These are phyloP conservation scores for Opisthograptis luteolata DNA, from an alignment of 2,888 invertebrate species.

Conservation along the genomic window DNA sequence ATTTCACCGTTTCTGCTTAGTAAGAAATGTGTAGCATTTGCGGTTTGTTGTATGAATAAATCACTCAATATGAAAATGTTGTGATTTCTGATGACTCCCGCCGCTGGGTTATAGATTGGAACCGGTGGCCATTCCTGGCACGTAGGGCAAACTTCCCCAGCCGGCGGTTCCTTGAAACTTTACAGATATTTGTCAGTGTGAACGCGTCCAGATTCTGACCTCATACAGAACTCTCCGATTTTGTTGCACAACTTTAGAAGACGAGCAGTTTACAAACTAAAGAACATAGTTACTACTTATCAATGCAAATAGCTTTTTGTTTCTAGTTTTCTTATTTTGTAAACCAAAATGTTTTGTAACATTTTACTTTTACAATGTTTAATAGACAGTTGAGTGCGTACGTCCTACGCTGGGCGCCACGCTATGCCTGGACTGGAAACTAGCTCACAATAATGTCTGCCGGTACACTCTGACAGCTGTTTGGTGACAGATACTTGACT, in stretches of 20 bases:
- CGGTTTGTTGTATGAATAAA: constrained; percentile 46
- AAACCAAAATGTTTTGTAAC: too few relatives aligned
- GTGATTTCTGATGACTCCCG: constrained; percentile 53
- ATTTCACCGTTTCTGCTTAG: constrained; percentile 34
- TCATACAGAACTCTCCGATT: constrained; percentile 41
- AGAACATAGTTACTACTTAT: constrained; percentile 45
- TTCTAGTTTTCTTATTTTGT: constrained; percentile 46
- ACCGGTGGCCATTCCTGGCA: constrained; percentile 41
- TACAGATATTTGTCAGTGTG: constrained; percentile 47
- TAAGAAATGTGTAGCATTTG: constrained; percentile 28
- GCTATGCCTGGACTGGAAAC: too few relatives aligned
- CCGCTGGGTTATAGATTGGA: constrained; percentile 20
- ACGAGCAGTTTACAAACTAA: constrained; percentile 46
- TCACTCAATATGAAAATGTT: constrained; percentile 58
- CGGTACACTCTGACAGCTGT: too few relatives aligned
- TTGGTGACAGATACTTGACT: too few relatives aligned
- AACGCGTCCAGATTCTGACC: constrained; percentile 29
- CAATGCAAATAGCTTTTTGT: constrained; percentile 49
- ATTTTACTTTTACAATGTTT: too few relatives aligned
- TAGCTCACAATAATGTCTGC: too few relatives aligned
- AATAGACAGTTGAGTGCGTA: too few relatives aligned
- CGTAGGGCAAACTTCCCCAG: constrained; percentile 45
- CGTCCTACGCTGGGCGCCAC: too few relatives aligned
- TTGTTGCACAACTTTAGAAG: constrained; percentile 41
- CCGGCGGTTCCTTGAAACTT: constrained; percentile 42